phyloP scores from a whole-genome alignment of 2,113 vertebrate genomes.

The Phalacrocorax aristotelis region DNA sequence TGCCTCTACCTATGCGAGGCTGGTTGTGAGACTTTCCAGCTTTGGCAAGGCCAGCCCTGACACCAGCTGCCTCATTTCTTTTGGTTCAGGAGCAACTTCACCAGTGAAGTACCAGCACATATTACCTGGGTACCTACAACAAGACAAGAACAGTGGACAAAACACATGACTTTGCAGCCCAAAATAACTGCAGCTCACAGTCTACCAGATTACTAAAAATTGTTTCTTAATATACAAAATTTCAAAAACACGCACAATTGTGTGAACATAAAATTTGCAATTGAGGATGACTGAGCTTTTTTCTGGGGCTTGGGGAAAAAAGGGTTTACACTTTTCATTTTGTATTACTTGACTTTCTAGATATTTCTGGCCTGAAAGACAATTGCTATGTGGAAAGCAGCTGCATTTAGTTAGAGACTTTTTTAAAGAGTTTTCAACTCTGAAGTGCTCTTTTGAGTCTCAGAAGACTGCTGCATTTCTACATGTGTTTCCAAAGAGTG shows the following conservation, averaged over 20 bases:
- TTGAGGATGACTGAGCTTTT: not conserved
- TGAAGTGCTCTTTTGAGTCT: constrained; percentile 54
- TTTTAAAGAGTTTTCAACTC: constrained; percentile 54
- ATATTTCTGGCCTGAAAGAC: constrained; percentile 70
- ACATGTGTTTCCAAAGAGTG: constrained; percentile 33
- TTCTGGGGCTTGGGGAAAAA: not conserved
- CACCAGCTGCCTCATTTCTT: not conserved
- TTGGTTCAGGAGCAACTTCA: not conserved
- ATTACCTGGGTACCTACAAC: not conserved
- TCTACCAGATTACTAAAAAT: not conserved
- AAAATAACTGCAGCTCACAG: not conserved
- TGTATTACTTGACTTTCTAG: constrained; percentile 68
- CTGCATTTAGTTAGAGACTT: constrained; percentile 73
- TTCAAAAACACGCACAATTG: not conserved
- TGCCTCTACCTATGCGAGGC: constrained; percentile 1
- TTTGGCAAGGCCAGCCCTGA: constrained; percentile 34
- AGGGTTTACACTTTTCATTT: constrained; percentile 68
- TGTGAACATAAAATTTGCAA: not conserved
- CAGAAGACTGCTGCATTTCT: constrained; percentile 60
- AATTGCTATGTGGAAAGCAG: constrained; percentile 67
- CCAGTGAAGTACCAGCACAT: not conserved
- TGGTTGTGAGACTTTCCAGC: constrained; percentile 35
- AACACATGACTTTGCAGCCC: not conserved
- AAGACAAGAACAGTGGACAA: not conserved
- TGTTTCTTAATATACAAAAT: not conserved